A percentile compares a stretch with the other conserved stretches of the same genome.
Evolutionary conservation across 2,888 invertebrate genomes (phyloP).

Genomic region (Leistus spinibarbis): DNA sequence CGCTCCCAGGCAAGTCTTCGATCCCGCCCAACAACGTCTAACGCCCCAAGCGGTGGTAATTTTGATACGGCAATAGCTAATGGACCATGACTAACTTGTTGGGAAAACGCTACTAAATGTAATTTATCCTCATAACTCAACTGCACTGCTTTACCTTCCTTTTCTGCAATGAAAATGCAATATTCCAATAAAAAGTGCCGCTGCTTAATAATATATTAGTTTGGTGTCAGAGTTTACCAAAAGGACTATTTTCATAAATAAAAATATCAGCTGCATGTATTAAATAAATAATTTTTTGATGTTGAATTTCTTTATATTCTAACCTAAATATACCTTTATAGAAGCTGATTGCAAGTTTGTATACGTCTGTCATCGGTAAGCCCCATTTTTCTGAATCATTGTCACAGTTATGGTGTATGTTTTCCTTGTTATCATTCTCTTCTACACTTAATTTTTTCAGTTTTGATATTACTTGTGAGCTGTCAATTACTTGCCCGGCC

Average conservation of each 20-base stretch:
- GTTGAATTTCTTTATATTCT: conserved; percentile 1
- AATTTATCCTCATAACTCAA: conserved; percentile 93
- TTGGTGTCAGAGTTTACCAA: background rate
- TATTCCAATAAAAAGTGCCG: background rate
- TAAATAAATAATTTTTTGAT: conserved; percentile 12
- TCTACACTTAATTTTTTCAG: conserved; percentile 49
- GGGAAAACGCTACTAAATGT: conserved; percentile 88
- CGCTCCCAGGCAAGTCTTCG: conserved; percentile 92
- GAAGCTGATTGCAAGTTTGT: conserved; percentile 86
- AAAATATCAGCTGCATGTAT: conserved; percentile 16
- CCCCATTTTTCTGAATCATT: conserved; percentile 63
- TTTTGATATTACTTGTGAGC: conserved; percentile 51
- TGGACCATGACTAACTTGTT: conserved; percentile 88
- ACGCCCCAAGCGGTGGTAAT: conserved; percentile 82
- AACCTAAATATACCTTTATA: conserved; percentile 79
- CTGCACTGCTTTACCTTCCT: conserved; percentile 96
- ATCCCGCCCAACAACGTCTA: conserved; percentile 95
- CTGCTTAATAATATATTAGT: background rate
- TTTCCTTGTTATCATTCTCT: conserved; percentile 39
- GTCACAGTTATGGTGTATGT: conserved; percentile 36
- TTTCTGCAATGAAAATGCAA: conserved; percentile 69
- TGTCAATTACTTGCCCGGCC: conserved; percentile 49
- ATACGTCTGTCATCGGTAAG: conserved; percentile 77
- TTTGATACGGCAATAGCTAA: conserved; percentile 70
- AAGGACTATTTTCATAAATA: background rate